Conservation (phyloP, 2,113 vertebrate genomes). For the Tricholaema leucomelas region DNA sequence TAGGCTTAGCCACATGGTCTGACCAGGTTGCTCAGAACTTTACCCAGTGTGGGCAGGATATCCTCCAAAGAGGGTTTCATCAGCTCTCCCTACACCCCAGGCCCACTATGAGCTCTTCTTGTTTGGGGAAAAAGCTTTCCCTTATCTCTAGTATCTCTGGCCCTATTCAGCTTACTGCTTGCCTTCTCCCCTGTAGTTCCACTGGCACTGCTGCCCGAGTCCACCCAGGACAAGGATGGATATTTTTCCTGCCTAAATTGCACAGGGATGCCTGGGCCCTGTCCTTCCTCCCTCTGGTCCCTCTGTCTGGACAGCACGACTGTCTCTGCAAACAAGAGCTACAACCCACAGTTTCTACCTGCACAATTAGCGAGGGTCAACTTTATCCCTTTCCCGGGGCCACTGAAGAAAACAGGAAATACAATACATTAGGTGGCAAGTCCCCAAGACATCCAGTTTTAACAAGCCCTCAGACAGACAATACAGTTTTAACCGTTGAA, state of each 20-base stretch:
- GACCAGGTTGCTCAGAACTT: background rate
- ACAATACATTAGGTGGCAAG: background rate
- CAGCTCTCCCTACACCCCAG: background rate
- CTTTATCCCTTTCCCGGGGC: background rate
- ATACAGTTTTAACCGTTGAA: background rate
- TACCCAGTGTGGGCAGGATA: background rate
- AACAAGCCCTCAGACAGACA: background rate
- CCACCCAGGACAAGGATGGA: background rate
- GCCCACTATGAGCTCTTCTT: background rate
- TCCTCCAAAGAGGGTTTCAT: background rate
- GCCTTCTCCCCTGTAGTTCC: background rate
- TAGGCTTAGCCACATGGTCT: background rate
- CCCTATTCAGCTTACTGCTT: background rate
- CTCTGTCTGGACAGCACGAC: background rate
- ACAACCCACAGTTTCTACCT: background rate
- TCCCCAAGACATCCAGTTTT: background rate
- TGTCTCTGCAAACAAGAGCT: background rate
- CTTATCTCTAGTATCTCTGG: background rate
- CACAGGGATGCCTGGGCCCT: background rate
- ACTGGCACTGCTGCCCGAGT: background rate
- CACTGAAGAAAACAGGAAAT: background rate
- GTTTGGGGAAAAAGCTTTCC: accelerated
- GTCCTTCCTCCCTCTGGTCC: background rate
- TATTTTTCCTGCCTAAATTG: background rate
- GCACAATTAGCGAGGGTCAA: background rate